phyloP scores from a whole-genome alignment of 2,888 invertebrate species.

The Epirrhoe tristata region DNA sequence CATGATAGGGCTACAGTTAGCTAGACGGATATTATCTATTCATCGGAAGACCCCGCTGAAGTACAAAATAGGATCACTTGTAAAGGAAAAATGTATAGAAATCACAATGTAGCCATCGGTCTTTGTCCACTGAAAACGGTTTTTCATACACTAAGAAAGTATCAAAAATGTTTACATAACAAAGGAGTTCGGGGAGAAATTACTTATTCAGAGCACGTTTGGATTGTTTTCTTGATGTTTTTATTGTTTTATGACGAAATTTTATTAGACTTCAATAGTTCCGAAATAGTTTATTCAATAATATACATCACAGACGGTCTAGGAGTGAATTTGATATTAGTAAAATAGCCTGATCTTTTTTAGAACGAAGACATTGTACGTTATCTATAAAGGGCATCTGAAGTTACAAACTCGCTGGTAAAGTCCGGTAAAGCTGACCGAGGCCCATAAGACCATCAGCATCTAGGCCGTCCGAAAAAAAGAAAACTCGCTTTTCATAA shows the following conservation, averaged over 20 bases:
- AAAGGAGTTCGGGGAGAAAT: slow-evolving; percentile 74
- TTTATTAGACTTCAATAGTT: slow-evolving; percentile 4
- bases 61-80: slow-evolving; percentile 79
- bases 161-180: slow-evolving; percentile 73
- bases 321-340: not conserved
- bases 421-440: no score
- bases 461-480: no score
- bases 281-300: slow-evolving; percentile 5
- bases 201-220: slow-evolving; percentile 76
- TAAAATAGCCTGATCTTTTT: not conserved
- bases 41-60: slow-evolving; percentile 66
- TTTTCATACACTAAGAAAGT: slow-evolving; percentile 55
- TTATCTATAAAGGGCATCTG: no score
- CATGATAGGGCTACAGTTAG: slow-evolving; percentile 74
- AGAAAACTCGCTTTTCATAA: no score
- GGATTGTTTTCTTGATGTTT: slow-evolving; percentile 61
- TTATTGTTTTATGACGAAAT: slow-evolving; percentile 62
- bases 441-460: no score
- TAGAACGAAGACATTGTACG: slow-evolving; percentile 6
- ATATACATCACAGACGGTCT: not conserved
- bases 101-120: slow-evolving; percentile 79
- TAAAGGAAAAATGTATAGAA: slow-evolving; percentile 80
- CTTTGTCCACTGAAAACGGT: slow-evolving; percentile 73
- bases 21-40: slow-evolving; percentile 60
- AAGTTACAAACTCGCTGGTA: slow-evolving; percentile 6